Evolutionary conservation across 2,888 invertebrate genomes (phyloP).

Genomic region (Ectobius pallidus): DNA sequence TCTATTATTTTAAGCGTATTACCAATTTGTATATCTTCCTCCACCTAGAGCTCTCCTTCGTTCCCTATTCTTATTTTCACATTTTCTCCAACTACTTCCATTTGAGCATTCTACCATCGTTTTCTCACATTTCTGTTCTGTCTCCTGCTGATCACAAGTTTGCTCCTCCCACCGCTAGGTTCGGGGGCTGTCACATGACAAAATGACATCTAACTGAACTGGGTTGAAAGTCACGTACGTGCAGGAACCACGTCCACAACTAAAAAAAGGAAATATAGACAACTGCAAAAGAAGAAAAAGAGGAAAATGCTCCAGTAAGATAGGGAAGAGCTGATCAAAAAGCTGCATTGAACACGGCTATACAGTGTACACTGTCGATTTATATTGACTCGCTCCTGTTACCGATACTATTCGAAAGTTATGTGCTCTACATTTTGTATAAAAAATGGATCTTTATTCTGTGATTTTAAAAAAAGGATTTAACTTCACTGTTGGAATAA

Average conservation of each 20-base stretch:
- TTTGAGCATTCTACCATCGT: too few species aligned
- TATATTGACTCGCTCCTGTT: too few species aligned
- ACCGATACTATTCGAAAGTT: too few species aligned
- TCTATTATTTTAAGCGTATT: too few species aligned
- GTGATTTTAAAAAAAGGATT: too few species aligned
- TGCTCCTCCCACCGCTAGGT: not conserved
- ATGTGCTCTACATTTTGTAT: too few species aligned
- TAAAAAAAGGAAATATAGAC: not conserved
- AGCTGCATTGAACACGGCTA: conserved; percentile 1
- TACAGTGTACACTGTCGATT: not conserved
- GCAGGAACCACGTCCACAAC: conserved; percentile 2
- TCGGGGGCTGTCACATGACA: conserved; percentile 1
- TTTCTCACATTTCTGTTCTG: not conserved
- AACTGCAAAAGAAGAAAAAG: not conserved
- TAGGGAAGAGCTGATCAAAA: not conserved
- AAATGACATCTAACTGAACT: conserved; percentile 8
- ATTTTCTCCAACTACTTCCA: too few species aligned
- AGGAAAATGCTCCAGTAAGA: not conserved
- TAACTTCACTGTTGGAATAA: too few species aligned
- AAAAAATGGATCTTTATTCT: too few species aligned
- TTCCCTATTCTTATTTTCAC: too few species aligned
- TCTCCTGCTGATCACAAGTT: not conserved
- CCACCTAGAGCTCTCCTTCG: too few species aligned
- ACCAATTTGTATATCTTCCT: too few species aligned
- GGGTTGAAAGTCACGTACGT: conserved; percentile 7